Percentiles rank a stretch among this genome's conserved stretches.
Evolutionary conservation across 2,888 invertebrate species (phyloP).

Genomic region (Adelphocoris suturalis): DNA sequence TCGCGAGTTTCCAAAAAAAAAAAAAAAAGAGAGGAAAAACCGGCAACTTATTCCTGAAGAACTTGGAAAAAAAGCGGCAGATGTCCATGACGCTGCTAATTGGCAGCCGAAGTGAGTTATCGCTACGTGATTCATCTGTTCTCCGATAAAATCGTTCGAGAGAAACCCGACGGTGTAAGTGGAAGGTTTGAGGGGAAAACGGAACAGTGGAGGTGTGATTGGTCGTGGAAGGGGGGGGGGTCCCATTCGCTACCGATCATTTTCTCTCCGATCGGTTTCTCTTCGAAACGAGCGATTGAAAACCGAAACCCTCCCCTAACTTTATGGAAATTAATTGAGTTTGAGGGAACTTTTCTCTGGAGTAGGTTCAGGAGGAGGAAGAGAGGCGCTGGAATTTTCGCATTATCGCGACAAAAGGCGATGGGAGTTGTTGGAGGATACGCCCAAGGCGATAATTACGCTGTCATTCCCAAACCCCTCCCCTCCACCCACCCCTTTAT

Average conservation of each 20-base stretch:
- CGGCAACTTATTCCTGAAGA: background rate
- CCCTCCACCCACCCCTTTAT: too few relatives aligned
- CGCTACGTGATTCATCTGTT: background rate
- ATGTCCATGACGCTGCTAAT: conserved; percentile 34
- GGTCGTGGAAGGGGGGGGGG: too few relatives aligned
- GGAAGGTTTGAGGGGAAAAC: too few relatives aligned
- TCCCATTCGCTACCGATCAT: background rate
- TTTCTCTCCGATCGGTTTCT: background rate
- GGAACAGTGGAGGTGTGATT: too few relatives aligned
- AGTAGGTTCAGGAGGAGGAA: background rate
- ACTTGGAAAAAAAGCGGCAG: background rate
- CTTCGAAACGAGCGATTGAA: background rate
- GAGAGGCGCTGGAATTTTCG: background rate
- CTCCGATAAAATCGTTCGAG: background rate
- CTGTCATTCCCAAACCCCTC: too few relatives aligned
- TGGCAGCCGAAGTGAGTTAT: conserved; percentile 30
- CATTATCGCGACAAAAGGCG: too few relatives aligned
- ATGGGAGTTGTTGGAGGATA: too few relatives aligned
- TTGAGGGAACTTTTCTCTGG: background rate
- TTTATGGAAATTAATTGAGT: conserved; percentile 18
- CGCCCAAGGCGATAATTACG: too few relatives aligned
- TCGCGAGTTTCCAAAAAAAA: background rate
- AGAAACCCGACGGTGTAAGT: background rate
- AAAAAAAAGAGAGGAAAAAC: background rate
- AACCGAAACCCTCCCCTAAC: background rate